A percentile compares a stretch with the other conserved stretches of the same genome.
phyloP scores from a whole-genome alignment of 2,888 invertebrate genomes.

The Polymixis lichenea region DNA sequence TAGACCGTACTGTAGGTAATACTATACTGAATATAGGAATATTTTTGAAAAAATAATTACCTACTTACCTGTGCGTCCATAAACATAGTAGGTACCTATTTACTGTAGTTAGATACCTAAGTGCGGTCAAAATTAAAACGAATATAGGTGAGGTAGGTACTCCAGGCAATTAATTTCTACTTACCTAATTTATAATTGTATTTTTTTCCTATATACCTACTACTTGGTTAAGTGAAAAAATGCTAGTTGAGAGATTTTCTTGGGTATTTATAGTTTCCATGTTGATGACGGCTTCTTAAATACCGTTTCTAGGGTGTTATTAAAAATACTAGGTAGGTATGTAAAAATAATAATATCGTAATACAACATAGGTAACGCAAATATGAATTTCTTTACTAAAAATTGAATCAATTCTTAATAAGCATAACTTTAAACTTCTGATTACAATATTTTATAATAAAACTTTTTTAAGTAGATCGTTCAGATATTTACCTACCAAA shows the following conservation, averaged over 20 bases:
- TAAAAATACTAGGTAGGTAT: background rate
- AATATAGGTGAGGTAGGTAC: no score
- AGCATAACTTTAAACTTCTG: background rate
- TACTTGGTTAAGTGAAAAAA: background rate
- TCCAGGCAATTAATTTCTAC: background rate
- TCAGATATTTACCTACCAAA: no score
- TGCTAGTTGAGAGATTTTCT: no score
- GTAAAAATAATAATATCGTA: no score
- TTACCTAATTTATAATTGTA: background rate
- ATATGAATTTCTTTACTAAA: background rate
- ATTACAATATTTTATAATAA: background rate
- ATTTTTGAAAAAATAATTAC: background rate
- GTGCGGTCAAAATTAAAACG: background rate
- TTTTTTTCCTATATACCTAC: background rate
- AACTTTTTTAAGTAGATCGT: no score
- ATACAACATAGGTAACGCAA: background rate
- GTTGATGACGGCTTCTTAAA: background rate
- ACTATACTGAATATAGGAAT: background rate
- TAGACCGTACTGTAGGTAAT: background rate
- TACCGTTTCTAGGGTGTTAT: background rate
- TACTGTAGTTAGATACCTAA: background rate
- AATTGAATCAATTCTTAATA: background rate
- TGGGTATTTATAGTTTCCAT: background rate
- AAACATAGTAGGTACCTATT: background rate
- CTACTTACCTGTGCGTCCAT: background rate